Evolutionary conservation across 2,888 invertebrate species (phyloP).

Genomic region (Lingula anatina): DNA sequence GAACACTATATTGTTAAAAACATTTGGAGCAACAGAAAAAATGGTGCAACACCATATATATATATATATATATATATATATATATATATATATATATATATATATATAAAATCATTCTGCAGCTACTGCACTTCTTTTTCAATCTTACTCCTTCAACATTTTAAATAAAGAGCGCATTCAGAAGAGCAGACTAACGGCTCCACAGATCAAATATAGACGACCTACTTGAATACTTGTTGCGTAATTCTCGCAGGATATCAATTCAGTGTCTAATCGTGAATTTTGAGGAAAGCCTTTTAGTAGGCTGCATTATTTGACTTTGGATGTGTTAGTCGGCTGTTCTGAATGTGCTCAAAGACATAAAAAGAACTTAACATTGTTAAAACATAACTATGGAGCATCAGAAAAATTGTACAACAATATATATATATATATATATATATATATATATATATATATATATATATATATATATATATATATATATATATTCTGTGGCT

Average conservation of each 20-base stretch:
- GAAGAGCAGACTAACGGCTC: neutral
- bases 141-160: neutral
- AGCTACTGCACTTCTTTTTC: neutral
- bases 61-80: neutral
- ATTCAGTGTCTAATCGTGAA: neutral
- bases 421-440: neutral
- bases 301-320: neutral
- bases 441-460: neutral
- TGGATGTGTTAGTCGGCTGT: neutral
- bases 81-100: constrained; percentile 1
- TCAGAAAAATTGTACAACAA: neutral
- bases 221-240: too few relatives aligned
- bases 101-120: neutral
- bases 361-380: neutral
- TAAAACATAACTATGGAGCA: neutral
- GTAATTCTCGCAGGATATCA: too few relatives aligned
- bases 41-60: neutral
- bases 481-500: neutral
- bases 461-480: constrained; percentile 1
- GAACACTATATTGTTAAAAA: neutral
- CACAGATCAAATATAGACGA: too few relatives aligned
- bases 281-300: neutral
- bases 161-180: neutral
- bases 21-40: neutral
- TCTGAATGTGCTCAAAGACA: too few relatives aligned